Conservation (phyloP, 2,797 vertebrate genomes). For the Clarias platycephalus region DNA sequence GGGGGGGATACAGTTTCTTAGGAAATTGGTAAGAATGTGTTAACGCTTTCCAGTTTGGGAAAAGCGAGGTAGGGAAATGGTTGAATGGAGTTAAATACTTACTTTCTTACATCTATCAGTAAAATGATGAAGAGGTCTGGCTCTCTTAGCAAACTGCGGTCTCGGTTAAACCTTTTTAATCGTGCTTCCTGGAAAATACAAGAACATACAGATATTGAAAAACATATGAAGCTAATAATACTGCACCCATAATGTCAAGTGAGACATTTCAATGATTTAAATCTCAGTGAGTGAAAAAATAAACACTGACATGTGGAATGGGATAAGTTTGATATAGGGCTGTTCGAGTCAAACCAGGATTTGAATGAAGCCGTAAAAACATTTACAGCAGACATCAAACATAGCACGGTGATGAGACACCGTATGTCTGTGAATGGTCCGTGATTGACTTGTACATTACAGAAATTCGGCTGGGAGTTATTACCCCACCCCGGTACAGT, state of each 20-base stretch:
- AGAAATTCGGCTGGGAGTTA: too few relatives aligned
- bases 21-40: slow-evolving; percentile 6
- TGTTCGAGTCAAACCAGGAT: too few relatives aligned
- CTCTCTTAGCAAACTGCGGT: slow-evolving; percentile 72
- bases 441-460: too few relatives aligned
- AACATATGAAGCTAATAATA: neutral
- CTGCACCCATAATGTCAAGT: neutral
- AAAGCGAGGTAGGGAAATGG: neutral
- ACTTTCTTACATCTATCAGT: slow-evolving; percentile 79
- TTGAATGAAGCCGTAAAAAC: too few relatives aligned
- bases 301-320: neutral
- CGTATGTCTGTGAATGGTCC: too few relatives aligned
- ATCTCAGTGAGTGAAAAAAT: neutral
- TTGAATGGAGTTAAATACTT: slow-evolving; percentile 29
- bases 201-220: neutral
- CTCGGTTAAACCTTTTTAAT: slow-evolving; percentile 71
- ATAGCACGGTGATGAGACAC: too few relatives aligned
- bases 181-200: slow-evolving; percentile 68
- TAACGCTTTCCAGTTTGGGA: neutral
- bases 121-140: slow-evolving; percentile 79
- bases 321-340: neutral
- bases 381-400: too few relatives aligned
- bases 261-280: neutral
- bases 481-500: too few relatives aligned
- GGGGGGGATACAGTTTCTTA: slow-evolving; percentile 15